Base-by-base conservation (phyloP, 2,888 invertebrate species). In the Callinectes sapidus region DNA sequence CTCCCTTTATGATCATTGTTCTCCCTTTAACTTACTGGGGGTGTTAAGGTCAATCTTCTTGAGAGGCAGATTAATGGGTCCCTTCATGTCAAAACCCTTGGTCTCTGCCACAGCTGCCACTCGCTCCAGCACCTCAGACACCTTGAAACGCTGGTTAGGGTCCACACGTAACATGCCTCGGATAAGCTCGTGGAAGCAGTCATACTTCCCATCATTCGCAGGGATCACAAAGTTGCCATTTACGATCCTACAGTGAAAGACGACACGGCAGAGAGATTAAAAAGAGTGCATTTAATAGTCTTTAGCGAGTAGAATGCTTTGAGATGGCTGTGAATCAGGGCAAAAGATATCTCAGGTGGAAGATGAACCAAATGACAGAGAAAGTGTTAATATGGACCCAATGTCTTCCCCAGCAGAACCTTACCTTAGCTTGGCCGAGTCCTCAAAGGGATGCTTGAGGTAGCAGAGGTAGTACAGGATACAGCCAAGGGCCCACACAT, bases 401-500 rank as follows among this genome's bases (percentile, higher is more conserved):
- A n/a, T 16, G 14, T 23, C 35, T 16, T 18, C 61, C 14, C 16
- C 61, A 61, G 18, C 61, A 89, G 23, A 6, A 85, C 16, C 71
- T 39, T 18, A 94, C 94, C 94, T 97, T 95, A 99, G 96, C 96
- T 99, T 99, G 91, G 99, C 97, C 48, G 96, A 96, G 96, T 99
- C 99, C 95, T 99, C 99, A 96, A 98, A 99, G 0, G 99, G 99
- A 96, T 99, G 99, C 95, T 97, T 97, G 96, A 98, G 97, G 95
- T 97, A 99, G 96, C 99, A 98, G 32, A 99, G 96, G 88, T 98
- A 97, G 96, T 98, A 99, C 23, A 99, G 96, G 94, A 99, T 97
- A 96, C 99, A 99, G 13, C 99, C 99, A 23, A 99, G 96, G 0
- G 99, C 99, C 99, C 99, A 99, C 71, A 99, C 97, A 96, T 99